Evolutionary conservation across 2,113 vertebrate genomes (phyloP).

Genomic region (Forbesichthys agassizii): DNA sequence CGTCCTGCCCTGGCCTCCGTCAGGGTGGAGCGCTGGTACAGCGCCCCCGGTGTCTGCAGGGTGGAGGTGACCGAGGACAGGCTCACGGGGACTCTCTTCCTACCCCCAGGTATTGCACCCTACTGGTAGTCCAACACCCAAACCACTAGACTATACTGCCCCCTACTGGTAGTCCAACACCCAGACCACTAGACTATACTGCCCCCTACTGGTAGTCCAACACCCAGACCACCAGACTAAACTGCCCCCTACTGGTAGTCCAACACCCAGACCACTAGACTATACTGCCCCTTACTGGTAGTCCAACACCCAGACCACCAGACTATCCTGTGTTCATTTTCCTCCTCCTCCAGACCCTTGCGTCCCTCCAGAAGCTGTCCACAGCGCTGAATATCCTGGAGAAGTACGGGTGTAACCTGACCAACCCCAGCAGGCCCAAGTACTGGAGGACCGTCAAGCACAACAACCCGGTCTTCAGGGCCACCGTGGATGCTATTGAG

Average conservation of each 20-base stretch:
- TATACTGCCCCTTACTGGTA: not conserved
- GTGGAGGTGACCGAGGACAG: constrained; percentile 51
- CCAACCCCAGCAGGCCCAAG: constrained; percentile 82
- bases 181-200: too few species aligned
- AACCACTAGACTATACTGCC: too few species aligned
- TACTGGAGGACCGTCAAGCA: constrained; percentile 91
- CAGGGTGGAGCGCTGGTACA: constrained; percentile 72
- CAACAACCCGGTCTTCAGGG: constrained; percentile 89
- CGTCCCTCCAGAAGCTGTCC: constrained; percentile 74
- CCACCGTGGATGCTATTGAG: constrained; percentile 85
- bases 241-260: too few species aligned
- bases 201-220: too few species aligned
- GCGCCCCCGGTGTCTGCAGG: constrained; percentile 66
- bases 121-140: too few species aligned
- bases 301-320: too few species aligned
- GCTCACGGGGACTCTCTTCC: constrained; percentile 67
- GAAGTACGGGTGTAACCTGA: constrained; percentile 89
- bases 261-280: too few species aligned
- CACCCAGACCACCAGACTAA: too few species aligned
- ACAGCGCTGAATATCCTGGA: constrained; percentile 89
- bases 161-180: too few species aligned
- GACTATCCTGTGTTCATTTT: not conserved
- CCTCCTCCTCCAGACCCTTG: constrained; percentile 52
- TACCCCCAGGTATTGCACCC: constrained; percentile 72
- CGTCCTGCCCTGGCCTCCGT: constrained; percentile 44